A percentile compares a stretch with the other conserved stretches of the same genome.
phyloP scores from a whole-genome alignment of 2,888 invertebrate genomes.

The Pogonocherus hispidulus region DNA sequence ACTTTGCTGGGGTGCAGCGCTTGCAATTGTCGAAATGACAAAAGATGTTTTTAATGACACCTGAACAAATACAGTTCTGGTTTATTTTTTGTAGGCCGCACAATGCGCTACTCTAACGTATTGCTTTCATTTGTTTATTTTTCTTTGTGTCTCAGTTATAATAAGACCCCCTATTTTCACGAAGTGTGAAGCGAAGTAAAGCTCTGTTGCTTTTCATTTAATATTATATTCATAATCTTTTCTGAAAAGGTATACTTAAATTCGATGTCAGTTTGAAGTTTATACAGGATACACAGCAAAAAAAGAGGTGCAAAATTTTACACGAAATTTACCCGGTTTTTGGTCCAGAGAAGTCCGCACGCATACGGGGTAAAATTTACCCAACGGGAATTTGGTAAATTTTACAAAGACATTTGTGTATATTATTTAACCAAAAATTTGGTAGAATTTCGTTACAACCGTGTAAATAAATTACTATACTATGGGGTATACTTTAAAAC shows the following conservation, averaged over 20 bases:
- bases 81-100: conserved; percentile 49
- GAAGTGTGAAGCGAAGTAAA: conserved; percentile 17
- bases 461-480: no score
- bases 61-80: conserved; percentile 55
- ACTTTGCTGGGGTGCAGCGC: conserved; percentile 41
- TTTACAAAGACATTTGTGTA: no score
- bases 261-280: neutral
- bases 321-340: no score
- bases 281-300: neutral
- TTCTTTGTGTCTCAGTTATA: conserved; percentile 28
- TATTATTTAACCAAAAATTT: no score
- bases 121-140: conserved; percentile 46
- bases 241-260: neutral
- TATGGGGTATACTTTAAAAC: no score
- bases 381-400: no score
- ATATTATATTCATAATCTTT: neutral
- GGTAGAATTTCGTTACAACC: no score
- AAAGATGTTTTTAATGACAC: conserved; percentile 53
- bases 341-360: no score
- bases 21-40: conserved; percentile 47
- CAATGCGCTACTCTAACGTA: conserved; percentile 44
- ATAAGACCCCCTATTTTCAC: conserved; percentile 26
- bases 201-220: conserved; percentile 8
- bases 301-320: no score
- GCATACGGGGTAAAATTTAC: no score